Evolutionary conservation across 2,797 vertebrate species (phyloP), one percentile per base, ranked within the genome.

Genomic region (Melanotaenia boesemani): DNA sequence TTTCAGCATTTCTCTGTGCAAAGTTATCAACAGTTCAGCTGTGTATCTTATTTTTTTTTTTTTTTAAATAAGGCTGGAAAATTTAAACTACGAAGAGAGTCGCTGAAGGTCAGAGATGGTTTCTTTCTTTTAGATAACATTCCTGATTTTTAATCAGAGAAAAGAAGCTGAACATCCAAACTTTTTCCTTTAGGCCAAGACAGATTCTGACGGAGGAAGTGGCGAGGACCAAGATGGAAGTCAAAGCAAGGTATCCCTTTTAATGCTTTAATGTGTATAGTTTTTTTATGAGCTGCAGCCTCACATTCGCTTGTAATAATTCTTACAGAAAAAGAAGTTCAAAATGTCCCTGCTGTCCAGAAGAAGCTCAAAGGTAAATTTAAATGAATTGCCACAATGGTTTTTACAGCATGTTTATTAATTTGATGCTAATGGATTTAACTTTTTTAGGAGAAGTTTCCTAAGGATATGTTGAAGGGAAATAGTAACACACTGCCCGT

Each of bases 71-170:
- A 95, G 95, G 30, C 90, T 48, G 94, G 94, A 59, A 94, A 63
- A 32, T 46, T 95, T 0, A 82, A 80, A 80, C 89, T 95, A 3
- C 86, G 94, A 1, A 87, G 93, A 72, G 93, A 95, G 24, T 94
- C 93, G 0, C 0, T 93, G 7, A 86, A 69, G 82, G 93, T 94
- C 77, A 86, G 76, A 46, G 7, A 26, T 0, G 0, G 0, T 30
- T 67, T 0, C 7, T 44, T 41, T 65, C 2, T n/a, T 63, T 0
- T 24, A 1, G 6, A 50, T 13, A 0, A 2, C 1, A 7, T 13
- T 54, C 5, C 57, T 61, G 24, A 0, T 39, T 70, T 34, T 48
- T 32, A 41, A 70, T 37, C 0, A 5, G 10, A 10, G 2, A 26
- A 30, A 44, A 4, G 1, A 32, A 1, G 2, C 16, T 55, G 7